A percentile compares a stretch with the other conserved stretches of the same genome.
These are phyloP conservation scores for Acronicta leporina DNA, from an alignment of 2,888 invertebrate species.

Conservation along the genomic window DNA sequence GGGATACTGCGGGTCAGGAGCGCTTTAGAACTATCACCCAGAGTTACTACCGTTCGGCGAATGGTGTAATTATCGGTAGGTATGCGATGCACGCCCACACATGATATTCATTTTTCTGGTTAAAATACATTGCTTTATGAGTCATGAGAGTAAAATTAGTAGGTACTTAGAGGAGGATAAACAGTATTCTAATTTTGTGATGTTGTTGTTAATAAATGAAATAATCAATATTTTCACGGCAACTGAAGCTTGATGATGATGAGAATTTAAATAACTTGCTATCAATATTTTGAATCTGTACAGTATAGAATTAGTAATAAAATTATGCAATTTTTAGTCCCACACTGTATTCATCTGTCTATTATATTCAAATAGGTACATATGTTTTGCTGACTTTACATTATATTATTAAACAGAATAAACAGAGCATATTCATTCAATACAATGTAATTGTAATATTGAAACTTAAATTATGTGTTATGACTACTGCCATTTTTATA, in stretches of 20 bases:
- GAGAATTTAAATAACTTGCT: too few species aligned
- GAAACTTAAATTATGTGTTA: too few species aligned
- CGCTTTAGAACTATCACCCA: slow-evolving; percentile 98
- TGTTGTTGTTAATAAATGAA: slow-evolving; percentile 10
- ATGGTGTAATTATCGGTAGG: slow-evolving; percentile 97
- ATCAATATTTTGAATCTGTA: too few species aligned
- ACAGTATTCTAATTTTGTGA: slow-evolving; percentile 14
- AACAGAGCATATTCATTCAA: too few species aligned
- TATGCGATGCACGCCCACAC: slow-evolving; percentile 49
- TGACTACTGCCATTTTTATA: background rate
- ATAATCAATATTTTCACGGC: slow-evolving; percentile 43
- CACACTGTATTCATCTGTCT: too few species aligned
- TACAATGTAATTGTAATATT: too few species aligned
- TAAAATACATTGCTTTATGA: slow-evolving; percentile 34
- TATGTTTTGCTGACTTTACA: too few species aligned
- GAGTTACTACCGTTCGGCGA: slow-evolving; percentile 98
- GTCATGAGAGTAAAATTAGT: slow-evolving; percentile 26
- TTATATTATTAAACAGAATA: too few species aligned
- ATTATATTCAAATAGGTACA: too few species aligned
- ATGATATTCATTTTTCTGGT: slow-evolving; percentile 25
- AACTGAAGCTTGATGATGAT: slow-evolving; percentile 4
- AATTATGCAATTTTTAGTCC: too few species aligned
- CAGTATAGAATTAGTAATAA: too few species aligned
- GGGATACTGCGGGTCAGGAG: slow-evolving; percentile 99
- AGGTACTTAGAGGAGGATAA: slow-evolving; percentile 12